Conservation (phyloP, 2,113 vertebrate genomes). For the Asarcornis scutulata region DNA sequence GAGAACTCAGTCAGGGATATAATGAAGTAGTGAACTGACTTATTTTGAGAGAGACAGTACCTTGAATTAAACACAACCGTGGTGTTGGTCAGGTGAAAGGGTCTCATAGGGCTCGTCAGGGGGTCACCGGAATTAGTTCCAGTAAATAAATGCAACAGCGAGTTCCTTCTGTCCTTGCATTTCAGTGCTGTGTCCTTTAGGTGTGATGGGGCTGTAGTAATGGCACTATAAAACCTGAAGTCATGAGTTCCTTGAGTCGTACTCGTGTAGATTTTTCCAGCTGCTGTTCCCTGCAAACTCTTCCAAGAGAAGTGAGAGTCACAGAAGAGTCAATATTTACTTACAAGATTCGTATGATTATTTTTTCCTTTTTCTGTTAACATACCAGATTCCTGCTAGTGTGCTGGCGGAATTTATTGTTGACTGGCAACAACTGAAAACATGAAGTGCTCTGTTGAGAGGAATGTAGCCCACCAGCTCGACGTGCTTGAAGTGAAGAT, state of each 20-base stretch:
- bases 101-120: neutral
- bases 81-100: neutral
- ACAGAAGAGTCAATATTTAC: neutral
- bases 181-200: neutral
- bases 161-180: neutral
- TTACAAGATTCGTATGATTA: fast-evolving
- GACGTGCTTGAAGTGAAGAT: neutral
- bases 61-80: neutral
- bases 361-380: neutral
- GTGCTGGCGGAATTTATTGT: neutral
- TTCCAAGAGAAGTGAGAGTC: neutral
- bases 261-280: neutral
- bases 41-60: neutral
- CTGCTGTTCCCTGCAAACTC: neutral
- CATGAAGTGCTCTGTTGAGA: neutral
- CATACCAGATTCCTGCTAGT: neutral
- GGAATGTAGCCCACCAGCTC: neutral
- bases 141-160: neutral
- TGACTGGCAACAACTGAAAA: neutral
- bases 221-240: neutral
- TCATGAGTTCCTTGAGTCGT: neutral
- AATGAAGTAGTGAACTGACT: neutral
- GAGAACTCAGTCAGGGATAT: neutral
- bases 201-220: neutral
- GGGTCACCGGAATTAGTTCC: neutral